Conservation (phyloP, 2,113 vertebrate genomes). For the Callithrix jacchus region DNA sequence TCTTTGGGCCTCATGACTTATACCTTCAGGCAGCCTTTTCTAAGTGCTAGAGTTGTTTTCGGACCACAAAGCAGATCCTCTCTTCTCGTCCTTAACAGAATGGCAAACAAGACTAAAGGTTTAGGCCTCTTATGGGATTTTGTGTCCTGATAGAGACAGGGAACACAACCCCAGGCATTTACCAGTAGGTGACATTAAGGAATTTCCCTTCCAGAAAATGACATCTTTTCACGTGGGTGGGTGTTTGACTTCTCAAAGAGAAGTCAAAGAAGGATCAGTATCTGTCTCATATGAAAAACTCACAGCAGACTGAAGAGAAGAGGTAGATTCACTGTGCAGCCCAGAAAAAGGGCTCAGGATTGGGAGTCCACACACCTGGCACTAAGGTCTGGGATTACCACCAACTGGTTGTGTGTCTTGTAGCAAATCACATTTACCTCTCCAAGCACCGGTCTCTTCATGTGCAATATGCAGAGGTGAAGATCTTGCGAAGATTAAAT, state of each 20-base stretch:
- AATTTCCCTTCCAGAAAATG: not conserved
- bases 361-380: not conserved
- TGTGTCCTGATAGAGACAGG: not conserved
- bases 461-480: not conserved
- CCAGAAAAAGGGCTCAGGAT: not conserved
- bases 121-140: not conserved
- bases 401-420: not conserved
- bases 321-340: too few species aligned
- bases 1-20: not conserved
- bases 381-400: not conserved
- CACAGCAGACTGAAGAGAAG: not conserved
- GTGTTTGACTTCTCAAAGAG: not conserved
- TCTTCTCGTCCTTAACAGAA: not conserved
- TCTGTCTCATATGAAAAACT: accelerated
- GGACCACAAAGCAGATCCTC: not conserved
- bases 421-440: not conserved
- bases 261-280: not conserved
- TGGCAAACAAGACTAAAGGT: not conserved
- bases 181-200: not conserved
- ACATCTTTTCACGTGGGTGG: not conserved
- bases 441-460: not conserved
- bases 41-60: not conserved
- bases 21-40: not conserved
- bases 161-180: not conserved
- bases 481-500: not conserved